phyloP scores from a whole-genome alignment of 2,113 vertebrate species.

The Ia io region DNA sequence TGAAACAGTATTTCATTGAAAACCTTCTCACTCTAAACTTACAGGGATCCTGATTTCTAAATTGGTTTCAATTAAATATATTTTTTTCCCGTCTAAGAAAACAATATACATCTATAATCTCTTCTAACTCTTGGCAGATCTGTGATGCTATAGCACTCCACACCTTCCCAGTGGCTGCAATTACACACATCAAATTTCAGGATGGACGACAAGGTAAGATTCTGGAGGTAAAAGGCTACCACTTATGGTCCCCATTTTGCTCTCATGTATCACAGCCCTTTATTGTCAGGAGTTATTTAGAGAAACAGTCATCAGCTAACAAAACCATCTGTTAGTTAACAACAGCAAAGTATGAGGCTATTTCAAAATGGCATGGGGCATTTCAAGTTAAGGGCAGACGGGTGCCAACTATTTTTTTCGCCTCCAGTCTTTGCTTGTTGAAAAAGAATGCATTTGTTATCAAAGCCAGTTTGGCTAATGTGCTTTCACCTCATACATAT shows the following conservation, averaged over 20 bases:
- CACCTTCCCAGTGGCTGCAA: conserved; percentile 77
- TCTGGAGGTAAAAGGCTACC: conserved; percentile 68
- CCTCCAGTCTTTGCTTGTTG: conserved; percentile 61
- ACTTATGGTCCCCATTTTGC: conserved; percentile 62
- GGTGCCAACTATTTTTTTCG: conserved; percentile 64
- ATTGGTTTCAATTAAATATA: conserved; percentile 76
- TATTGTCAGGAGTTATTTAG: conserved; percentile 71
- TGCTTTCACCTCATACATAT: conserved; percentile 80
- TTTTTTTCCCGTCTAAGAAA: conserved; percentile 62
- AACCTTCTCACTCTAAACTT: conserved; percentile 57
- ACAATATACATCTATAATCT: conserved; percentile 67
- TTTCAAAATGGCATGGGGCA: conserved; percentile 71
- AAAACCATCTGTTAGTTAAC: conserved; percentile 73
- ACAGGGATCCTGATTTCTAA: conserved; percentile 66
- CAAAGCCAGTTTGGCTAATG: conserved; percentile 81
- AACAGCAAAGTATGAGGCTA: conserved; percentile 72
- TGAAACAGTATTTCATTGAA: conserved; percentile 70
- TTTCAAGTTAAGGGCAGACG: conserved; percentile 59
- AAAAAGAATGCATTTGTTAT: conserved; percentile 76
- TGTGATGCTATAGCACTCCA: conserved; percentile 49
- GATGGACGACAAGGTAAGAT: conserved; percentile 66
- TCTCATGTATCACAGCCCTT: conserved; percentile 75
- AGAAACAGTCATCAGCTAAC: conserved; percentile 66
- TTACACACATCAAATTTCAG: conserved; percentile 79
- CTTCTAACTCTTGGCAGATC: conserved; percentile 62